Conservation (phyloP, 2,888 invertebrate genomes). For the Polymixis lichenea region DNA sequence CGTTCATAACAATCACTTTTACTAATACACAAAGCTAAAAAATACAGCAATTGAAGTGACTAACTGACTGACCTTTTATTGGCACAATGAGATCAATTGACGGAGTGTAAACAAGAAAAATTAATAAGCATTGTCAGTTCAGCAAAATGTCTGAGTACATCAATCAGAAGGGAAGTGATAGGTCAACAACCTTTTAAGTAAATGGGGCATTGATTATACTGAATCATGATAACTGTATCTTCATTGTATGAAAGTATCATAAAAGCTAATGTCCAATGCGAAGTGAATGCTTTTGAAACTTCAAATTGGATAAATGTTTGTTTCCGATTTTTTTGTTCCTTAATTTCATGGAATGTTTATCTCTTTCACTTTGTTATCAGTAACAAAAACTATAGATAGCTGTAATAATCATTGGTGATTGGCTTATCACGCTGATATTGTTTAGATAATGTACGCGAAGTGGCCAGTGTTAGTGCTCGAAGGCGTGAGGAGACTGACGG, state of each 20-base stretch:
- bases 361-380: constrained; percentile 50
- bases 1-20: constrained; percentile 3
- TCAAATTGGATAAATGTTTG: background rate
- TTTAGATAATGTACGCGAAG: constrained; percentile 83
- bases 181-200: constrained; percentile 74
- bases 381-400: constrained; percentile 38
- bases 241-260: constrained; percentile 3
- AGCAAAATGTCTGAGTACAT: constrained; percentile 53
- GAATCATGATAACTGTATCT: constrained; percentile 50
- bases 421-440: constrained; percentile 65
- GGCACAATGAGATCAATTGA: constrained; percentile 67
- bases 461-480: constrained; percentile 78
- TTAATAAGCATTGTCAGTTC: constrained; percentile 64
- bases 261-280: background rate
- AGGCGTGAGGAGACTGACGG: constrained; percentile 83
- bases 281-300: background rate
- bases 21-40: constrained; percentile 25
- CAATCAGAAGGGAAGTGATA: constrained; percentile 75
- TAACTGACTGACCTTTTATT: constrained; percentile 64
- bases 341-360: constrained; percentile 36
- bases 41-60: constrained; percentile 51
- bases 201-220: constrained; percentile 68
- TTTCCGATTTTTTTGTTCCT: constrained; percentile 6
- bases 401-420: constrained; percentile 53
- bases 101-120: constrained; percentile 66